Percentiles rank a stretch among this genome's conserved stretches.
phyloP scores from a whole-genome alignment of 2,888 invertebrate species.

The Tiliacea aurago region DNA sequence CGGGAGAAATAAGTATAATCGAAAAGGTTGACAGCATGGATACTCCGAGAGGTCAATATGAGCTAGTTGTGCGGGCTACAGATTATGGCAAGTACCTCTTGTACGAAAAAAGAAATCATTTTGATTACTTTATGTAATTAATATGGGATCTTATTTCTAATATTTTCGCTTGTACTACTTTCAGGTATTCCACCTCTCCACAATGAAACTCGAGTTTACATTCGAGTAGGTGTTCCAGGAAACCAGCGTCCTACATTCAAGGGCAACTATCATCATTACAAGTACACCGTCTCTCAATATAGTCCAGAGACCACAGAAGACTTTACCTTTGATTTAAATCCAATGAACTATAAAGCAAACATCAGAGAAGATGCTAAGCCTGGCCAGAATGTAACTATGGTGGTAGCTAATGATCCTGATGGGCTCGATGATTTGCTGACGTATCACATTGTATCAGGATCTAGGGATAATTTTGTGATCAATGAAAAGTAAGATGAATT shows the following conservation, averaged over 20 bases:
- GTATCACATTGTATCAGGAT: conserved; percentile 93
- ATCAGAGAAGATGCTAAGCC: conserved; percentile 93
- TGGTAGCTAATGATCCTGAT: conserved; percentile 95
- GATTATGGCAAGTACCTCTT: conserved; percentile 90
- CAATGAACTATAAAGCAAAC: conserved; percentile 93
- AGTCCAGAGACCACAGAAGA: conserved; percentile 81
- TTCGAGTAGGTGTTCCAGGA: conserved; percentile 95
- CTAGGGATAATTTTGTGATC: conserved; percentile 94
- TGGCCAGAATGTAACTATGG: conserved; percentile 93
- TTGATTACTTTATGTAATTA: not conserved
- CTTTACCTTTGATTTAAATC: conserved; percentile 90
- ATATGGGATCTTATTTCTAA: not conserved
- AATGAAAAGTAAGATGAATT: conserved; percentile 91
- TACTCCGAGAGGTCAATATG: conserved; percentile 94
- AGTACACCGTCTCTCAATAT: conserved; percentile 81
- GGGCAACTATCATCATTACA: conserved; percentile 92
- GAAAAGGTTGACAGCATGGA: conserved; percentile 93
- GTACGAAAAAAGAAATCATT: not conserved
- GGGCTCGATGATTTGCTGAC: conserved; percentile 93
- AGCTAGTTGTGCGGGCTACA: conserved; percentile 92
- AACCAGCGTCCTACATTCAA: conserved; percentile 95
- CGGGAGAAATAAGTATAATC: conserved; percentile 93
- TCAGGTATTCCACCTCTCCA: conserved; percentile 91
- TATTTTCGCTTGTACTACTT: conserved; percentile 8
- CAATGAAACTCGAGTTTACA: conserved; percentile 92